These are phyloP conservation scores for Colinus virginianus DNA, from an alignment of 2,113 vertebrate genomes.

Conservation along the genomic window DNA sequence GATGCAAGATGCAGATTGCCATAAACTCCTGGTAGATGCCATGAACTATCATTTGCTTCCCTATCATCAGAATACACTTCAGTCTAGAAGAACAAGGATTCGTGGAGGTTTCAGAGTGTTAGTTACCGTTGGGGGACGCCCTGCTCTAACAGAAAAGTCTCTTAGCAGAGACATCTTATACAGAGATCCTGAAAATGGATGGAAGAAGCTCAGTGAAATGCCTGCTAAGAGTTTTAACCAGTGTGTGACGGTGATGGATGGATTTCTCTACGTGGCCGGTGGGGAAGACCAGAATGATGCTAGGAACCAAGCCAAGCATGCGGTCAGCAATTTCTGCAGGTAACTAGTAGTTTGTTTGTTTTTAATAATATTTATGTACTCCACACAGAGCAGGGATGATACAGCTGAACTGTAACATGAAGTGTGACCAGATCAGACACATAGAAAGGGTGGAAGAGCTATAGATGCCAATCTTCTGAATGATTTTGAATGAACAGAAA, in stretches of 20 bases:
- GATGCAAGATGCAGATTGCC: conserved; percentile 98
- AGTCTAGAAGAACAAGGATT: conserved; percentile 97
- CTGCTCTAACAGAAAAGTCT: conserved; percentile 96
- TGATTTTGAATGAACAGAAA: neutral
- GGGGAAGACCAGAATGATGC: conserved; percentile 99
- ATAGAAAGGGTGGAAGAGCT: neutral
- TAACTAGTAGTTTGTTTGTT: conserved; percentile 61
- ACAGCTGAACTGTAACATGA: neutral
- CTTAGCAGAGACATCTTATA: conserved; percentile 97
- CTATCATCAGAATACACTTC: conserved; percentile 96
- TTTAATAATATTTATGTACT: neutral
- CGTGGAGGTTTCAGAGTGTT: conserved; percentile 93
- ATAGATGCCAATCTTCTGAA: neutral
- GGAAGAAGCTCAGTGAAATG: conserved; percentile 97
- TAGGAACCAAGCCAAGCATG: conserved; percentile 98
- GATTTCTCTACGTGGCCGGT: conserved; percentile 96
- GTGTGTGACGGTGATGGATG: conserved; percentile 95
- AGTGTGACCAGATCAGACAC: neutral
- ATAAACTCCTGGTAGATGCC: conserved; percentile 95
- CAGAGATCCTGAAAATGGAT: conserved; percentile 92
- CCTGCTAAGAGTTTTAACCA: conserved; percentile 99
- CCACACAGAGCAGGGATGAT: neutral
- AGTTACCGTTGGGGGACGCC: conserved; percentile 93
- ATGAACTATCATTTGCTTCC: conserved; percentile 99
- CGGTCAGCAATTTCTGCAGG: conserved; percentile 99